Conservation (phyloP, 2,113 vertebrate species). For the Saccopteryx leptura region DNA sequence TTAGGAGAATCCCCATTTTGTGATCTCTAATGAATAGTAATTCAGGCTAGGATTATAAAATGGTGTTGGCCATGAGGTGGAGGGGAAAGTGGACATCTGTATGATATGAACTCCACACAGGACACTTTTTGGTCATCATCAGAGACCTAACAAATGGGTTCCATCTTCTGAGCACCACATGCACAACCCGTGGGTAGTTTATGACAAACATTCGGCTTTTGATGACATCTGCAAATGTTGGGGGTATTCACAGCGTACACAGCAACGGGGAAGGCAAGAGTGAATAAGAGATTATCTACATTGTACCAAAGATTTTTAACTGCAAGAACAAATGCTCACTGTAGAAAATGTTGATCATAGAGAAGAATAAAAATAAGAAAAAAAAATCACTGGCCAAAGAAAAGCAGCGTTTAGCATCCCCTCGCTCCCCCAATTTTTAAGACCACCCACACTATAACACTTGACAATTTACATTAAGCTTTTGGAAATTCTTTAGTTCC, state of each 20-base stretch:
- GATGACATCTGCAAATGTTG: slow-evolving; percentile 68
- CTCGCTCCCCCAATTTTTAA: neutral
- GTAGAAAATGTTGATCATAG: neutral
- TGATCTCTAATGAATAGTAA: neutral
- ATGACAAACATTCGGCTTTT: slow-evolving; percentile 68
- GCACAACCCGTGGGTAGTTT: neutral
- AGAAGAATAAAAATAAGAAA: neutral
- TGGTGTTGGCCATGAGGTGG: neutral
- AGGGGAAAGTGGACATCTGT: neutral
- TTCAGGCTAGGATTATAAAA: neutral
- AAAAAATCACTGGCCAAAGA: neutral
- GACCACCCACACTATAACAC: neutral
- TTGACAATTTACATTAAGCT: neutral
- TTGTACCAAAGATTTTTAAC: slow-evolving; percentile 42
- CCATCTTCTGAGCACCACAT: neutral
- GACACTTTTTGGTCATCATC: neutral
- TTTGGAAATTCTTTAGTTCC: slow-evolving; percentile 40
- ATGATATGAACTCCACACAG: neutral
- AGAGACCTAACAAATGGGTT: neutral
- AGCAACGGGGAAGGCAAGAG: neutral
- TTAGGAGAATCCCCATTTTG: neutral
- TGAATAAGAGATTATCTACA: neutral
- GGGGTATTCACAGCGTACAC: slow-evolving; percentile 31
- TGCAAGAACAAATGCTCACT: neutral
- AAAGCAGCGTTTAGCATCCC: neutral